phyloP scores from a whole-genome alignment of 2,888 invertebrate genomes.

The Linnaemya tessellans region DNA sequence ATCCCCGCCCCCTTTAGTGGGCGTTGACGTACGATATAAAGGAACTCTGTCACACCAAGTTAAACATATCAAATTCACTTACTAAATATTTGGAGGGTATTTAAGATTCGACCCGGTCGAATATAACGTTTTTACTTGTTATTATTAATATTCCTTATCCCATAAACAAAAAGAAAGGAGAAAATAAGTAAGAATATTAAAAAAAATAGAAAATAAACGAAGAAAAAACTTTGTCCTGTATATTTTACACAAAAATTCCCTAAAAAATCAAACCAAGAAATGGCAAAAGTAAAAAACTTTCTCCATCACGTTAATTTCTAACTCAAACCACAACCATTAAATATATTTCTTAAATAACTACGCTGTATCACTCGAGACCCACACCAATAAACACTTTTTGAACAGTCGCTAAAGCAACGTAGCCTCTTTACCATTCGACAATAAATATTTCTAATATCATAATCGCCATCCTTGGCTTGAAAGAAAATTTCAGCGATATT shows the following conservation, averaged over 20 bases:
- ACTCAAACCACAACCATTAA: too few species aligned
- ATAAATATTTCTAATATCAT: conserved; percentile 15
- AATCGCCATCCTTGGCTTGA: background rate
- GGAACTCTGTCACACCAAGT: too few species aligned
- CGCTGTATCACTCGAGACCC: background rate
- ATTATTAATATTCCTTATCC: conserved; percentile 31
- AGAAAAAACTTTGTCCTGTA: conserved; percentile 25
- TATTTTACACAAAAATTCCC: conserved; percentile 32
- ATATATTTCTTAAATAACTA: conserved; percentile 13
- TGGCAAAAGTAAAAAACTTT: conserved; percentile 21
- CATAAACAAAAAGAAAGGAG: too few species aligned
- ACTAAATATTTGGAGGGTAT: too few species aligned
- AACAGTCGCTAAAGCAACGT: background rate
- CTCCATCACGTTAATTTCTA: conserved; percentile 11
- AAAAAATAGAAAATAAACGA: background rate
- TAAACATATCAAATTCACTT: too few species aligned
- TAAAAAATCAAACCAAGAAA: conserved; percentile 22
- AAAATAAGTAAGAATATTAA: background rate
- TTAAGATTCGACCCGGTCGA: too few species aligned
- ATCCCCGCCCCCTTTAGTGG: too few species aligned
- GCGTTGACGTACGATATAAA: too few species aligned
- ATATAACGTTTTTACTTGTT: too few species aligned
- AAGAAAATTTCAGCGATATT: conserved; percentile 50
- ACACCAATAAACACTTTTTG: background rate
- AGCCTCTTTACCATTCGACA: background rate